These are phyloP conservation scores for Adelognathus sp. DNA, from an alignment of 2,888 invertebrate genomes.

Conservation along the genomic window DNA sequence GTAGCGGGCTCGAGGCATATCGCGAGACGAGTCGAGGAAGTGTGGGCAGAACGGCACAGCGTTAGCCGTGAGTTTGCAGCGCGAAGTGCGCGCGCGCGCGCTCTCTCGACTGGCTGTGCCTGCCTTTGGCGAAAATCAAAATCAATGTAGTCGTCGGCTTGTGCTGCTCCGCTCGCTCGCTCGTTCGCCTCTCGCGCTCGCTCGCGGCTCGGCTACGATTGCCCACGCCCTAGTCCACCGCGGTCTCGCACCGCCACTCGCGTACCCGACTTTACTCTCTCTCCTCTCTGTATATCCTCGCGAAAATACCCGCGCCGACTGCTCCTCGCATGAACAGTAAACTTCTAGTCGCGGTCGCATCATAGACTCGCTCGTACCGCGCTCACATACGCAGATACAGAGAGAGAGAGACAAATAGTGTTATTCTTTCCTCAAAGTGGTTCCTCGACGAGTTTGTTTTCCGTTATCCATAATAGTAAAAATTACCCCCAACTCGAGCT, in stretches of 20 bases:
- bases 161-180: constrained; percentile 10
- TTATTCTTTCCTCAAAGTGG: too few relatives aligned
- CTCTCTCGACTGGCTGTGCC: too few relatives aligned
- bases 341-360: too few relatives aligned
- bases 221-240: constrained; percentile 74
- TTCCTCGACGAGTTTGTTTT: too few relatives aligned
- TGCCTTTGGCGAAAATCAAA: too few relatives aligned
- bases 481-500: too few relatives aligned
- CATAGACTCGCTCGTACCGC: not conserved
- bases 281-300: not conserved
- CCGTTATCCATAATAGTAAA: too few relatives aligned
- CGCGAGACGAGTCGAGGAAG: constrained; percentile 1
- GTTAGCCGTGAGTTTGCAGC: constrained; percentile 43
- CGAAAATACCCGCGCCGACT: not conserved
- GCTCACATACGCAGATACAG: not conserved
- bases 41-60: not conserved
- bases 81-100: constrained; percentile 68
- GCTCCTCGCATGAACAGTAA: too few relatives aligned
- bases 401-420: too few relatives aligned
- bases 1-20: constrained; percentile 1
- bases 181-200: constrained; percentile 29
- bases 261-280: constrained; percentile 19
- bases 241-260: constrained; percentile 60
- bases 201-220: constrained; percentile 65
- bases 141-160: constrained; percentile 76